Base-by-base conservation (phyloP, 2,113 vertebrate genomes). In the Mastomys natalensis region DNA sequence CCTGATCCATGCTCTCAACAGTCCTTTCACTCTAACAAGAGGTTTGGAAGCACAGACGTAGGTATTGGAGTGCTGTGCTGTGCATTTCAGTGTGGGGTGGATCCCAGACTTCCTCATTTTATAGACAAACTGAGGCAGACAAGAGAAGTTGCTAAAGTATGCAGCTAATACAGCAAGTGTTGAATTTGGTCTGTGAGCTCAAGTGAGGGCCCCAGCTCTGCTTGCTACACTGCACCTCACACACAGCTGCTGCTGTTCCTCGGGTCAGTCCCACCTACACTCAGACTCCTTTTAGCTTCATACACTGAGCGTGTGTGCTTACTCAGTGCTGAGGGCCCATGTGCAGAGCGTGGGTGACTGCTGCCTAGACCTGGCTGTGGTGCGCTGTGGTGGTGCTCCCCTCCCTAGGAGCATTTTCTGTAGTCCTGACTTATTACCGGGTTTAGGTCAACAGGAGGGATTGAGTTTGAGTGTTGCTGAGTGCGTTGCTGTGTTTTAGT, bases 401-500 rank as follows among this genome's bases (percentile, higher is more conserved):
- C 84, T 87, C 55, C 7, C n/a, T 66, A 45, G 58, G 8, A 62
- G 55, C 48, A 34, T 1, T 91, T 91, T 96, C 80, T 91, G 34
- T 62, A 87, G 13, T 73, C 22, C 40, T 77, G 66, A 66, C 37
- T 45, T 11, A 15, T 48, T 81, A 53, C 53, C 45, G 22, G 58
- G 87, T 89, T 60, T 74, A 80, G 60, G 72, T 84, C 80, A 90
- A 3, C 73, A 90, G 85, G 53, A 76, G 9, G n/a, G 58, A 40
- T 74, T 92, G 31, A 6, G 3, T 82, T 94, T 89, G 58, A 51
- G 11, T 72, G 91, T 82, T 31, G 91, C 90, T 96, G n/a, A 64
- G 24, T 95, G 87, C 70, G 0, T 51, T 85, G 40, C 55, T 90
- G 91, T 81, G 51, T 76, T 87, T 92, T 86, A 95, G 64, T 93